A percentile compares a stretch with the other conserved stretches of the same genome.
Conservation (phyloP, 2,113 vertebrate species). For the Cynocephalus volans region DNA sequence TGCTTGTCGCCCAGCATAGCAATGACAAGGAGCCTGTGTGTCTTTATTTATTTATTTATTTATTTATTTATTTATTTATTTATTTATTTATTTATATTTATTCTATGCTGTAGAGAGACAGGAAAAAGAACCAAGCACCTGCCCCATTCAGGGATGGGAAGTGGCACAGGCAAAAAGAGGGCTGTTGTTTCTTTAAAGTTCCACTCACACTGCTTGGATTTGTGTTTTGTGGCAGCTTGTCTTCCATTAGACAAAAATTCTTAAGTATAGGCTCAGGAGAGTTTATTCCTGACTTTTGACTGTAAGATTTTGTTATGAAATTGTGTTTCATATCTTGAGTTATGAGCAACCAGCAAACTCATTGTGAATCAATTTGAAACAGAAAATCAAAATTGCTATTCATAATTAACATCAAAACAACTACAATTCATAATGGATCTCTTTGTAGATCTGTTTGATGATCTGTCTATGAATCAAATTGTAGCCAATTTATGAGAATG, state of each 20-base stretch:
- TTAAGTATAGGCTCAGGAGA: neutral
- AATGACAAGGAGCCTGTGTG: conserved; percentile 55
- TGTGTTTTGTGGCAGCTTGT: neutral
- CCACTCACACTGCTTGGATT: neutral
- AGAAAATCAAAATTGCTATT: neutral
- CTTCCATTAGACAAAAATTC: neutral
- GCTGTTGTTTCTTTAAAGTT: conserved; percentile 36
- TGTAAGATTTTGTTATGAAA: neutral
- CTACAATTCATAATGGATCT: accelerated
- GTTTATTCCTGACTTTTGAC: neutral
- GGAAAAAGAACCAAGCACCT: conserved; percentile 59
- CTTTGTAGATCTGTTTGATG: accelerated
- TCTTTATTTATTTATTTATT: conserved; percentile 72
- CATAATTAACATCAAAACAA: neutral
- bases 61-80: neutral
- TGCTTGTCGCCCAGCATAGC: conserved; percentile 57
- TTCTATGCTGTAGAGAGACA: conserved; percentile 25
- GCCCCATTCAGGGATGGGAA: conserved; percentile 45
- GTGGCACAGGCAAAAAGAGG: neutral
- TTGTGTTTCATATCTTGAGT: neutral
- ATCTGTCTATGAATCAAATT: neutral
- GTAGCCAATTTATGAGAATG: neutral
- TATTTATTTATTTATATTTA: no score
- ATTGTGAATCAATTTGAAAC: accelerated
- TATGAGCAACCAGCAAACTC: neutral